Evolutionary conservation across 2,888 invertebrate species (phyloP), one percentile per base, ranked within the genome.

Genomic region (Heliconius sara): DNA sequence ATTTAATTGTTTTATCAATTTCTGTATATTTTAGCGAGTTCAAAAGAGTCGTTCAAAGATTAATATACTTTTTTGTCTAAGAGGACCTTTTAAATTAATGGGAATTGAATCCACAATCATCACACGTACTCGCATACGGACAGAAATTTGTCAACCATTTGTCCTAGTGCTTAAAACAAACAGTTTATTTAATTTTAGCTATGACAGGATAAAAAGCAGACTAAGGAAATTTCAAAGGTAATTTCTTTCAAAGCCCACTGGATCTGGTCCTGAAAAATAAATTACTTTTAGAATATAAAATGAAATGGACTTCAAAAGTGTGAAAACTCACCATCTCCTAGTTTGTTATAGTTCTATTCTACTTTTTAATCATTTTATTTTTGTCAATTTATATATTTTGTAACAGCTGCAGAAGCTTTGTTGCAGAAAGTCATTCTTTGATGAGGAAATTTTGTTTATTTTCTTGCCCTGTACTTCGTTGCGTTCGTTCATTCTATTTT

Each of bases 281-380:
- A 84, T 83, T 80, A 83, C 73, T 76, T 63, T 30, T 65, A 52
- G 70, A 79, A 81, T 81, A 73, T 71, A 79, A 73, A 77, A 77
- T 81, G 75, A 52, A 75, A 34, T 75, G 68, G 43, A 75, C 65
- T 63, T 75, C 65, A 75, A 65, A 65, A 43, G 63, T 75, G 75
- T 19, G 63, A 75, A 65, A 65, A 75, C 75, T 75, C 63, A 75
- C 43, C 73, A n/a, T 60, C 43, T 65, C 43, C 27, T 75, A 25
- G 70, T 25, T 75, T 43, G 19, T 63, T 30, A 65, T 75, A 65
- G 65, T 65, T 65, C n/a, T 75, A 47, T 75, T 73, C 39, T 57
- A 57, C 52, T 57, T 73, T 72, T 73, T 73, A 73, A 73, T 73
- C 57, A 73, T 73, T 73, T 73, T 73, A 30, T 73, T 73, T 73